Conservation (phyloP, 2,888 invertebrate genomes). For the Diaphora mendica region DNA sequence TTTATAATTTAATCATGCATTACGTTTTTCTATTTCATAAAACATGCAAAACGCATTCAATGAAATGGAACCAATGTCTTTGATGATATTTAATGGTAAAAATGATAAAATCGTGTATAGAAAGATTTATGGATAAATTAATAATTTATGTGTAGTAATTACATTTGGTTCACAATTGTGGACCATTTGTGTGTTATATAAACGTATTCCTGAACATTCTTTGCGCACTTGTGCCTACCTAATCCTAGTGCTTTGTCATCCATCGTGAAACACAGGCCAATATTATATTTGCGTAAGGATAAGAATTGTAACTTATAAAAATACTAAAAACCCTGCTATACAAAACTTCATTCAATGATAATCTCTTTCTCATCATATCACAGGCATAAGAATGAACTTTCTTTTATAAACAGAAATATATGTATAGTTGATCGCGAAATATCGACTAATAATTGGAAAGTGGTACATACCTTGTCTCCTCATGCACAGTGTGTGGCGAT, state of each 20-base stretch:
- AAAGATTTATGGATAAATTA: neutral
- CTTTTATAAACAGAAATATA: neutral
- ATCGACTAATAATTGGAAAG: constrained; percentile 41
- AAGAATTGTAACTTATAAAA: neutral
- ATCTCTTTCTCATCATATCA: neutral
- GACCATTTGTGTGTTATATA: neutral
- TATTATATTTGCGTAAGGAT: neutral
- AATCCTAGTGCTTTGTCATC: neutral
- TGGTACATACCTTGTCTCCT: constrained; percentile 44
- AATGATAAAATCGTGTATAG: neutral
- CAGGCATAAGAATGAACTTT: neutral
- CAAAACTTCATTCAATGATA: neutral
- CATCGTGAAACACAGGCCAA: neutral
- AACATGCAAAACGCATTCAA: too few species aligned
- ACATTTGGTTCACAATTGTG: neutral
- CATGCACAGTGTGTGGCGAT: constrained; percentile 14
- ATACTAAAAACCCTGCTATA: neutral
- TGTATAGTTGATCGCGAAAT: neutral
- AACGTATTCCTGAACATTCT: neutral
- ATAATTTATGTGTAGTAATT: neutral
- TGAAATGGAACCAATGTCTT: neutral
- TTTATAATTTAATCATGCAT: neutral
- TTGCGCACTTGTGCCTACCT: neutral
- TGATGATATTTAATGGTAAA: neutral
- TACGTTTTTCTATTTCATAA: too few species aligned